phyloP scores from a whole-genome alignment of 2,113 vertebrate species.

The Rhodinocichla rosea region DNA sequence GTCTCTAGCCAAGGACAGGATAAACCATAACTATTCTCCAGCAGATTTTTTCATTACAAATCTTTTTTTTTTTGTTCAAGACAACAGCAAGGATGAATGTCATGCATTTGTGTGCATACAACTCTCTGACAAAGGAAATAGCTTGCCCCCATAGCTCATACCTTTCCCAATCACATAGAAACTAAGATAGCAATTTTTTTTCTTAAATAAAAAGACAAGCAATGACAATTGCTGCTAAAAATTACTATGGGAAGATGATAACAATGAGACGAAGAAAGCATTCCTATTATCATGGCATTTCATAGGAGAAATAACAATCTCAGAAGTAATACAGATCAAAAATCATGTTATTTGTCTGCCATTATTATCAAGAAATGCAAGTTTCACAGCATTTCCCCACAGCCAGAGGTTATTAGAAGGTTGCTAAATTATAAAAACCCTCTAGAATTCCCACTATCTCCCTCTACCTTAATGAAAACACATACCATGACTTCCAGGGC shows the following conservation, averaged over 20 bases:
- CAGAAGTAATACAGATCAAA: not conserved
- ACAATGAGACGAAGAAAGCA: not conserved
- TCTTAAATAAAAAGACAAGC: not conserved
- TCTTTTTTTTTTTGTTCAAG: not conserved
- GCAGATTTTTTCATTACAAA: not conserved
- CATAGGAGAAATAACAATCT: not conserved
- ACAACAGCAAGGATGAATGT: not conserved
- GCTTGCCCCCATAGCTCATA: not conserved
- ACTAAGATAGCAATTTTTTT: not conserved
- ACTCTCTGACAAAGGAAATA: not conserved
- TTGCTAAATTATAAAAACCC: not conserved
- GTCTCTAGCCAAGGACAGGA: not conserved
- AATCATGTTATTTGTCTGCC: not conserved
- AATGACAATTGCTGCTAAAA: not conserved
- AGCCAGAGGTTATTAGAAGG: not conserved
- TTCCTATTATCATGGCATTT: not conserved
- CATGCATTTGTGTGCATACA: not conserved
- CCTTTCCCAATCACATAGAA: not conserved
- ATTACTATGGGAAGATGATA: not conserved
- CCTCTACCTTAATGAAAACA: not conserved
- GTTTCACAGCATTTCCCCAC: not conserved
- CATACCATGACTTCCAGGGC: rapidly evolving
- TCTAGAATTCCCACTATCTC: not conserved
- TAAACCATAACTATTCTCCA: not conserved
- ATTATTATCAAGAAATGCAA: not conserved